Conservation (phyloP, 2,797 vertebrate genomes). For the Erpetoichthys calabaricus region DNA sequence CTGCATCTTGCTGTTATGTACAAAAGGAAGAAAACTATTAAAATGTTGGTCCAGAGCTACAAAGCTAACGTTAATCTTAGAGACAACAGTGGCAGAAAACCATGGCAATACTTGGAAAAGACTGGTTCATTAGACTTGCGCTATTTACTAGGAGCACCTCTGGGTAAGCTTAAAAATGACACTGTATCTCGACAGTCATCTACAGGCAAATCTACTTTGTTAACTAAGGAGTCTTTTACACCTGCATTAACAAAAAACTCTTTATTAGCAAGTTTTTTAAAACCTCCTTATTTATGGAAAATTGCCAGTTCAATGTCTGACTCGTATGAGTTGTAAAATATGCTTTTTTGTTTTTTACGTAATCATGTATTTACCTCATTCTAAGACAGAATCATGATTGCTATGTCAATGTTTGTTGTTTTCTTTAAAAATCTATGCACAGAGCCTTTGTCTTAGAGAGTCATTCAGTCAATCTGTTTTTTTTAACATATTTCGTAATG, state of each 20-base stretch:
- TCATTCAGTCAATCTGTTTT: too few relatives aligned
- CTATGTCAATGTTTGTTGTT: too few relatives aligned
- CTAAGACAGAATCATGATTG: too few relatives aligned
- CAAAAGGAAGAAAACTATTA: slow-evolving; percentile 59
- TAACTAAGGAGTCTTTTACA: too few relatives aligned
- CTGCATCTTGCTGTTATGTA: slow-evolving; percentile 84
- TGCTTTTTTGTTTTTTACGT: too few relatives aligned
- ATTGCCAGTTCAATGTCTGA: too few relatives aligned
- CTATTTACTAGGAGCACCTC: slow-evolving; percentile 62
- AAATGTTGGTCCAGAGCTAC: slow-evolving; percentile 66
- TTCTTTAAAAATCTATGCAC: too few relatives aligned
- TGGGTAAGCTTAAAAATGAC: slow-evolving; percentile 12
- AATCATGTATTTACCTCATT: too few relatives aligned
- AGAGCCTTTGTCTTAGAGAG: too few relatives aligned
- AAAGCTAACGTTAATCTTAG: slow-evolving; percentile 52
- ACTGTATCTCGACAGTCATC: slow-evolving; percentile 11
- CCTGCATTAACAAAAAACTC: slow-evolving; percentile 30
- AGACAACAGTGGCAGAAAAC: slow-evolving; percentile 65
- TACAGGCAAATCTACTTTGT: slow-evolving; percentile 12
- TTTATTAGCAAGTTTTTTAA: slow-evolving; percentile 40
- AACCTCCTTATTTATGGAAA: slow-evolving; percentile 14
- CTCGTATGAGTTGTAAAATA: too few relatives aligned
- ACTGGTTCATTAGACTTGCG: slow-evolving; percentile 48
- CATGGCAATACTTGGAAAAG: slow-evolving; percentile 74
- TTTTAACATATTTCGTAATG: too few relatives aligned